Conservation (phyloP, 2,888 invertebrate genomes). For the Eurytoma adleriae region DNA sequence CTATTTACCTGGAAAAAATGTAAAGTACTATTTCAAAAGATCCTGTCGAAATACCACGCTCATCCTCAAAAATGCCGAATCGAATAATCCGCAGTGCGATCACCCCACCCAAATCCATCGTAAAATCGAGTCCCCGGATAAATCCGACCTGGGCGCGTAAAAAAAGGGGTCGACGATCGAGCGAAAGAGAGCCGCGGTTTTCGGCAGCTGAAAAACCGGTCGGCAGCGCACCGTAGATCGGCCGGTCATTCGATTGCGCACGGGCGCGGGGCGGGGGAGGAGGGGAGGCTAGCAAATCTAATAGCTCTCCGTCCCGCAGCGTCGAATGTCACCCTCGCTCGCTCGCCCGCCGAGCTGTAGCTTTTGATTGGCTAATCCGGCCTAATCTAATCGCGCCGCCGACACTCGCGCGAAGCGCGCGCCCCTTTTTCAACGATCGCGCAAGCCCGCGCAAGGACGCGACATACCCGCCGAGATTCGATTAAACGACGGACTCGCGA, state of each 20-base stretch:
- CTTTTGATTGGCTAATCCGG: slow-evolving; percentile 76
- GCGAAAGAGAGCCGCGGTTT: slow-evolving; percentile 35
- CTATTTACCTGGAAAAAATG: no score
- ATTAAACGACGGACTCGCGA: slow-evolving; percentile 9
- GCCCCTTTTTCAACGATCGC: slow-evolving; percentile 31
- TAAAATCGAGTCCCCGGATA: no score
- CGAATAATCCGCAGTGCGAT: no score
- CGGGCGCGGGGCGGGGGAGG: slow-evolving; percentile 67
- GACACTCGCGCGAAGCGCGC: slow-evolving; percentile 18
- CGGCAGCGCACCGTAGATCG: slow-evolving; percentile 7
- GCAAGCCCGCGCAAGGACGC: background rate
- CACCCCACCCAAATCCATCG: no score
- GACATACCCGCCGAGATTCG: slow-evolving; percentile 11
- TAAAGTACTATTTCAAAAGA: no score
- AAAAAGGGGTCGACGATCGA: background rate
- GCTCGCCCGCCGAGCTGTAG: slow-evolving; percentile 69
- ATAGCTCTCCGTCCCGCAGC: slow-evolving; percentile 67
- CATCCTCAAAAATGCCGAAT: background rate
- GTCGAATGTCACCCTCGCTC: slow-evolving; percentile 72
- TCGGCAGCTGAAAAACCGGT: slow-evolving; percentile 14
- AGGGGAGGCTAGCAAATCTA: slow-evolving; percentile 69
- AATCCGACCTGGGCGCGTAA: background rate
- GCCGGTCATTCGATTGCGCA: slow-evolving; percentile 73
- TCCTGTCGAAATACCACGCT: background rate
- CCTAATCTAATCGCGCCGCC: slow-evolving; percentile 73